Conservation (phyloP, 2,113 vertebrate species). For the Opisthocomus hoazin region DNA sequence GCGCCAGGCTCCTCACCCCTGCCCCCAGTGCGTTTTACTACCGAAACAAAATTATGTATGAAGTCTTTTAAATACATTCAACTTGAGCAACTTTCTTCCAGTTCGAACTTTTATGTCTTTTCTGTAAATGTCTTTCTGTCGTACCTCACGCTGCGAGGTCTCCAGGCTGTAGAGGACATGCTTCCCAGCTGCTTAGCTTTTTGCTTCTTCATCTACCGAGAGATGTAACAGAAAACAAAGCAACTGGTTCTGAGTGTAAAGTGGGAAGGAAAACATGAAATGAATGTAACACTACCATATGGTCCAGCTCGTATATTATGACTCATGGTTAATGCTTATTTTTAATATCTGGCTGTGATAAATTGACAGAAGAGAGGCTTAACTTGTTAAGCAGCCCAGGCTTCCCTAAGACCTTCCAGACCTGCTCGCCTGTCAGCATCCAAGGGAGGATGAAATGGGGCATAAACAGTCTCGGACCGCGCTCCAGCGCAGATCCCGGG, state of each 20-base stretch:
- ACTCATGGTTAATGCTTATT: neutral
- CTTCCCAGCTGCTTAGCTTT: neutral
- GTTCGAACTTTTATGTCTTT: rapidly evolving
- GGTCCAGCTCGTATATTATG: neutral
- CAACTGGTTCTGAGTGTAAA: neutral
- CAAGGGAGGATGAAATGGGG: neutral
- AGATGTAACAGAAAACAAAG: neutral
- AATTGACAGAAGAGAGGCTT: neutral
- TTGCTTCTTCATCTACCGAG: neutral
- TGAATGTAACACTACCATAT: rapidly evolving
- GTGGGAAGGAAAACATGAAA: neutral
- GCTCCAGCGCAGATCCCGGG: neutral
- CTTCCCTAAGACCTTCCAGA: neutral
- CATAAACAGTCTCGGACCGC: neutral
- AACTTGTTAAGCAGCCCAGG: neutral
- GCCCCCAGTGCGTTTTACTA: neutral
- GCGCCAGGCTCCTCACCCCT: neutral
- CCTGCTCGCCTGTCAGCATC: neutral
- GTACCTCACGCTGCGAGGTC: rapidly evolving
- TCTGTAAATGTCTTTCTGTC: rapidly evolving
- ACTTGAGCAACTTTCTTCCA: rapidly evolving
- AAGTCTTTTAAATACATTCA: neutral
- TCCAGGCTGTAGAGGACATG: neutral
- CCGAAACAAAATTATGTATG: neutral
- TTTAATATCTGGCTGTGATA: neutral